Evolutionary conservation across 2,113 vertebrate species (phyloP), one percentile per base, ranked within the genome.

Genomic region (Cynoglossus semilaevis): DNA sequence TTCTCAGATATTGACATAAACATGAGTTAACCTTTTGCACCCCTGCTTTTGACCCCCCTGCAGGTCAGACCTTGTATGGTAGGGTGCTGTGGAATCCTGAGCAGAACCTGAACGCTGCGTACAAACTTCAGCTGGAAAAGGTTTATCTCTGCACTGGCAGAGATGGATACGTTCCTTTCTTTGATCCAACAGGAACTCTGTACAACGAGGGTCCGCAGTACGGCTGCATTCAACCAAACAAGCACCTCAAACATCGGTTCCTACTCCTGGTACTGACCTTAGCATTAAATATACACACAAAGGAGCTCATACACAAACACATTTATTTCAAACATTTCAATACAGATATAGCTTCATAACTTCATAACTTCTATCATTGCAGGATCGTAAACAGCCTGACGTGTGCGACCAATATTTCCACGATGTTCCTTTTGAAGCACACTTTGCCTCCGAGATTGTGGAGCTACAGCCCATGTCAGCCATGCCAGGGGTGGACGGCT

Each of bases 201-300:
- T 99, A 98, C 74, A 98, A 97, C 0, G 96, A 99, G 74, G 97
- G 97, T 0, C 93, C 95, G 0, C 97, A 98, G 78, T 98, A 99
- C 1, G 96, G 97, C 77, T 98, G 96, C 74, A 98, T 99, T 72
- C 97, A 98, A 22, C 93, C 96, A 47, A 97, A 96, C 87, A 98
- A 93, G 66, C 88, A 96, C 84, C 90, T 99, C 8, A 98, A 99
- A 34, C 95, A 99, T 69, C 87, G 96, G 36, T 99, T 98, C 82
- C 90, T 99, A 13, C 88, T 99, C 62, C 88, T 99, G 94, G 97
- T 98, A 89, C 4, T 1, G 0, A 58, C 3, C 14, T 14, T 10
- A 7, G 14, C 38, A 41, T n/a, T 14, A 41, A 7, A 38, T 7
- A 7, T 7, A 13, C 9, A 11, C 37, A 40, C 37, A 40, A 9